These are phyloP conservation scores for Barbus barbus DNA, from an alignment of 2,113 vertebrate species.

Conservation along the genomic window DNA sequence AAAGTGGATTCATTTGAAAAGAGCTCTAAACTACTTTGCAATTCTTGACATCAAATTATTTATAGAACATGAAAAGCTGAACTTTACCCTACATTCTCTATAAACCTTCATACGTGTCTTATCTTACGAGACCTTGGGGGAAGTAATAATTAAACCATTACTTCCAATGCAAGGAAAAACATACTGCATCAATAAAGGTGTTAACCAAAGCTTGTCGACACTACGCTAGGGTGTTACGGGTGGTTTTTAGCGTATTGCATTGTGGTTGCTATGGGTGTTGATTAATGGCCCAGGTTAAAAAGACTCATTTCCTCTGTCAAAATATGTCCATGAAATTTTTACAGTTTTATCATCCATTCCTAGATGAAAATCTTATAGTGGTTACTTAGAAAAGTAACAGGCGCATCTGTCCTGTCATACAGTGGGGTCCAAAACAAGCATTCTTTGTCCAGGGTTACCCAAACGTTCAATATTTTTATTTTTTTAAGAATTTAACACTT, in stretches of 20 bases:
- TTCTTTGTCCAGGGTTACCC: neutral
- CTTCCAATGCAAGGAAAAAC: conserved; percentile 47
- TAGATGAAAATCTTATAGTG: neutral
- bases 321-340: neutral
- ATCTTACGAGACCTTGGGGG: conserved; percentile 56
- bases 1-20: neutral
- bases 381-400: no score
- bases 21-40: neutral
- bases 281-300: neutral
- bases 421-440: neutral
- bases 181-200: conserved; percentile 44
- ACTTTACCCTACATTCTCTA: conserved; percentile 53
- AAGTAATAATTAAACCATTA: conserved; percentile 61
- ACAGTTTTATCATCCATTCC: neutral
- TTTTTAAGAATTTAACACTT: neutral
- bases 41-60: neutral
- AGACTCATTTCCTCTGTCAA: neutral
- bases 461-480: neutral
- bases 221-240: neutral
- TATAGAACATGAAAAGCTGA: conserved; percentile 25
- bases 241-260: neutral
- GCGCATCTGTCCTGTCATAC: neutral
- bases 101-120: conserved; percentile 53
- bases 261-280: neutral
- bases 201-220: conserved; percentile 1